Base-by-base conservation (phyloP, 2,113 vertebrate genomes). In the Sebastes fasciatus region DNA sequence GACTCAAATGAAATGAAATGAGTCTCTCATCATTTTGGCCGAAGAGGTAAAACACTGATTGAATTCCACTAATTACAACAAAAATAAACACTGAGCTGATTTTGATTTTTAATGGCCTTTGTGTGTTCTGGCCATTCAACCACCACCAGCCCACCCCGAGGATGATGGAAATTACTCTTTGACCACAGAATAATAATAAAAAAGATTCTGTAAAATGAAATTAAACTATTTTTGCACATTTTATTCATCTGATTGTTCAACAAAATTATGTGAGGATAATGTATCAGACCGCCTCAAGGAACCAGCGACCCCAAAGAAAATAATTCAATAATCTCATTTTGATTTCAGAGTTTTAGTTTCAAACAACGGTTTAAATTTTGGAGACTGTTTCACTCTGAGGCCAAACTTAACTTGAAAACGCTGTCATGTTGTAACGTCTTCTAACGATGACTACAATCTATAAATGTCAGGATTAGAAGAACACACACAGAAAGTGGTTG, bases 61-160 rank as follows among this genome's bases (percentile, higher is more conserved):
- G 42, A 51, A 72, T 86, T 87, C 58, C 60, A 67, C 60, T 82
- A 66, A 88, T 79, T 79, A 16, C 43, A 78, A 80, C 7, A 74
- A 52, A 80, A 87, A 90, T 66, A 80, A 48, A 72, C 2, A 77
- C 14, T 63, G 67, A 19, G 19, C 51, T 61, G n/a, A 77, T 71
- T 80, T 51, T 71, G 17, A 10, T 64, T 61, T 16, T 16, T 58
- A 74, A 68, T n/a, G 23, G 21, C 14, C 61, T 77, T 51, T 67
- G 19, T 77, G 68, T 61, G n/a, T 23, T 72, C 62, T 77, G 23
- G 55, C 42, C 49, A 13, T 63, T 42, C 60, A 84, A 84, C 34
- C 3, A 34, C 34, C 34, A 34, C 34, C 74, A 67, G 19, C 2
- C 13, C 34, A 67, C 17, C 6, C 17, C 4, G 1, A 34, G 19